Percentiles rank a stretch among this genome's conserved stretches.
Evolutionary conservation across 1,140 invertebrate genomes (phyloP).

Genomic region (Anoplophora glabripennis): DNA sequence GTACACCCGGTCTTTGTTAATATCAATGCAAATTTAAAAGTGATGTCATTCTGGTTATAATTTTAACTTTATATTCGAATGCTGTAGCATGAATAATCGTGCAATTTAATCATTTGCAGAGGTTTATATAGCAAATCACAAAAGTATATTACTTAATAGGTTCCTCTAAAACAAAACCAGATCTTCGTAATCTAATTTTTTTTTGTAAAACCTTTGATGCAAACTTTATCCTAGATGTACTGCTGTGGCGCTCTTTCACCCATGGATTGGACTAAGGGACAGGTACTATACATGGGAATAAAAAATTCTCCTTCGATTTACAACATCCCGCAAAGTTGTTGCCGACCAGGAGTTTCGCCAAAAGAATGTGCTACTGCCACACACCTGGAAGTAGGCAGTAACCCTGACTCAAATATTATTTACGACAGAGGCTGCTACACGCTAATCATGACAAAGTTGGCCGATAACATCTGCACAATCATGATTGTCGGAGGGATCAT

Average conservation of each 20-base stretch:
- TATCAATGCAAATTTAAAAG: too few species aligned
- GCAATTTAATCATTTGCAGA: too few species aligned
- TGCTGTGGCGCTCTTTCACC: conserved; percentile 73
- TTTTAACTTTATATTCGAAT: background rate
- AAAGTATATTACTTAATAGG: too few species aligned
- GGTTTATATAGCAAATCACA: too few species aligned
- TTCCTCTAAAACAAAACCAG: background rate
- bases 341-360: conserved; percentile 37
- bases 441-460: conserved; percentile 62
- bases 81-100: too few species aligned
- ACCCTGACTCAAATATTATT: conserved; percentile 39
- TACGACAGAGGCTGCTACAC: conserved; percentile 68
- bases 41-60: background rate
- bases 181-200: too few species aligned
- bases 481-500: conserved; percentile 64
- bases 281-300: conserved; percentile 44
- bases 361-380: conserved; percentile 45
- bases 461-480: conserved; percentile 61
- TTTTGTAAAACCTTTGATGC: too few species aligned
- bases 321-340: conserved; percentile 53
- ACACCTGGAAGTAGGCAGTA: conserved; percentile 28
- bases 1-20: background rate
- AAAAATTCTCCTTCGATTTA: conserved; percentile 45
- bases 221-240: conserved; percentile 33
- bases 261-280: conserved; percentile 66